Conservation (phyloP, 2,113 vertebrate genomes). For the Oncorhynchus kisutch region DNA sequence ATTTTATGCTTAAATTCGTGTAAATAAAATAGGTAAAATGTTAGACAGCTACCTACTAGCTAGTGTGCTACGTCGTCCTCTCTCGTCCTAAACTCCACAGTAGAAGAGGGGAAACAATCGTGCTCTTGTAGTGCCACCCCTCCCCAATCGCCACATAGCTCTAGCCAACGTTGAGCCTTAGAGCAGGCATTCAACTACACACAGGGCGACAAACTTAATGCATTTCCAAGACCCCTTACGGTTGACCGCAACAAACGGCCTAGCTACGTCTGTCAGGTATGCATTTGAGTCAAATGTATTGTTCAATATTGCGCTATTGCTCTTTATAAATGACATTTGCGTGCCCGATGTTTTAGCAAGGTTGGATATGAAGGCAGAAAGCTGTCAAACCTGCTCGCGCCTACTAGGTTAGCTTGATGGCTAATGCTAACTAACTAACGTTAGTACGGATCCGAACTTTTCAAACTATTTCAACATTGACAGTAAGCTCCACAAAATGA, state of each 20-base stretch:
- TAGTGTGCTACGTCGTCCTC: neutral
- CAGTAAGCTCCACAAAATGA: neutral
- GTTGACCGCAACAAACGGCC: conserved; percentile 30
- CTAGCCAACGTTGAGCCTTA: conserved; percentile 37
- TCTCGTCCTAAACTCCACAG: conserved; percentile 24
- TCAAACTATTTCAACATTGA: neutral
- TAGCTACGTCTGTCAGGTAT: conserved; percentile 26
- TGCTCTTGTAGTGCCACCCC: conserved; percentile 60
- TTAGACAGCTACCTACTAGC: conserved; percentile 38
- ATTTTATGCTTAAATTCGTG: neutral
- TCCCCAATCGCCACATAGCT: conserved; percentile 62
- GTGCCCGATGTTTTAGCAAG: neutral
- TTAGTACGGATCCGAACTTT: neutral
- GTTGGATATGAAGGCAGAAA: neutral
- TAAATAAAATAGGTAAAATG: neutral
- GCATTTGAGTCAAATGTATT: conserved; percentile 2
- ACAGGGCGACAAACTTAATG: conserved; percentile 45
- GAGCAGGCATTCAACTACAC: conserved; percentile 29
- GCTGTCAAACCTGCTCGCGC: conserved; percentile 53
- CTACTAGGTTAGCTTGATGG: conserved; percentile 15
- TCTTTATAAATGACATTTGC: neutral
- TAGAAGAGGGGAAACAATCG: conserved; percentile 54
- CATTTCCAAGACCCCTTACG: conserved; percentile 15
- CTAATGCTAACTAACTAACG: conserved; percentile 24
- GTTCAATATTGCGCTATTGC: neutral